Evolutionary conservation across 2,888 invertebrate genomes (phyloP).

Genomic region (Cryptus viduatorius): DNA sequence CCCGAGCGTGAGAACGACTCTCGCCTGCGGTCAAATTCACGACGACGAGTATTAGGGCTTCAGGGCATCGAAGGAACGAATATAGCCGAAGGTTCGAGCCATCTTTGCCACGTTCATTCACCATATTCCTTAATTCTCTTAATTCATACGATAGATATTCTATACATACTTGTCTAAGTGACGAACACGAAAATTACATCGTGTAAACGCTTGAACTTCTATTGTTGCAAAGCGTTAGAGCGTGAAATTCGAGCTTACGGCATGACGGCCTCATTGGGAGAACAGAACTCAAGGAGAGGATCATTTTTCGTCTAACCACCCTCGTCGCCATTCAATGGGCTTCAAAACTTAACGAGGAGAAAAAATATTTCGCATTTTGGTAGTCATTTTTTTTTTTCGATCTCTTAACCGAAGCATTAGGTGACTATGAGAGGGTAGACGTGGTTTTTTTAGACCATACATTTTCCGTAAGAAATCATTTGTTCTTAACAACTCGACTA

Average conservation of each 20-base stretch:
- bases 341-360: neutral
- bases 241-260: slow-evolving; percentile 72
- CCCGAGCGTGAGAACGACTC: slow-evolving; percentile 79
- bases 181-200: slow-evolving; percentile 19
- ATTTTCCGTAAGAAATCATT: neutral
- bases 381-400: slow-evolving; percentile 63
- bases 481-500: neutral
- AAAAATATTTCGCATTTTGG: neutral
- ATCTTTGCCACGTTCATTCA: neutral
- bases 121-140: neutral
- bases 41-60: slow-evolving; percentile 78
- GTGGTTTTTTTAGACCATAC: neutral
- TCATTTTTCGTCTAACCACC: slow-evolving; percentile 36
- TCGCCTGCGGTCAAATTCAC: slow-evolving; percentile 80
- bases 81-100: slow-evolving; percentile 3
- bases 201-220: neutral
- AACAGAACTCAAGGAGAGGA: slow-evolving; percentile 64
- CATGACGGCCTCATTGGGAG: slow-evolving; percentile 72
- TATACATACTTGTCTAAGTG: neutral
- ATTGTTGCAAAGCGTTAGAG: slow-evolving; percentile 12
- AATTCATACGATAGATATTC: neutral
- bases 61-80: slow-evolving; percentile 72
- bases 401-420: slow-evolving; percentile 71
- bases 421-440: slow-evolving; percentile 63
- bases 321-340: slow-evolving; percentile 33